These are phyloP conservation scores for Yponomeuta plumbellus DNA, from an alignment of 2,888 invertebrate genomes.

Conservation along the genomic window DNA sequence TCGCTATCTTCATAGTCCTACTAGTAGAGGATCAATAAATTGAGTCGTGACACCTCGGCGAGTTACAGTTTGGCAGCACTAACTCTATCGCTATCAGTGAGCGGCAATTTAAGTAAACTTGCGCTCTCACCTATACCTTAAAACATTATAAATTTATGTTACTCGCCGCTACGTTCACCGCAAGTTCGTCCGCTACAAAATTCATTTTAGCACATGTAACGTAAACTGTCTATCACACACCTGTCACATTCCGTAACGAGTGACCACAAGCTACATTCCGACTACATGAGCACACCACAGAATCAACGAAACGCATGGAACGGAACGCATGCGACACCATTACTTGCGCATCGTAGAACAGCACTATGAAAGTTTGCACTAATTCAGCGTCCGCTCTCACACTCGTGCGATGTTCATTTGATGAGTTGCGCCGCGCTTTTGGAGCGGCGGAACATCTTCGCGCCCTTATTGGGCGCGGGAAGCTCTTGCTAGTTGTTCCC, in stretches of 20 bases:
- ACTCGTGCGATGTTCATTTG: conserved; percentile 47
- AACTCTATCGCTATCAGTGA: conserved; percentile 15
- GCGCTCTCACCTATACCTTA: conserved; percentile 7
- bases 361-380: background rate
- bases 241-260: conserved; percentile 4
- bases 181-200: background rate
- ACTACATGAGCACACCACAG: conserved; percentile 11
- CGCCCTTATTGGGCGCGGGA: conserved; percentile 68
- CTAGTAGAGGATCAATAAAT: conserved; percentile 12
- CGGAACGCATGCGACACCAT: background rate
- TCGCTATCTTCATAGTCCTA: conserved; percentile 44
- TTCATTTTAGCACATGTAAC: background rate
- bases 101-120: background rate
- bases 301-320: background rate
- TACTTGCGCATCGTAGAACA: conserved; percentile 3
- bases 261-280: conserved; percentile 3
- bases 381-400: background rate
- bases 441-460: conserved; percentile 76
- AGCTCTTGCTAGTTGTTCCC: conserved; percentile 73
- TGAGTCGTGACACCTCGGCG: conserved; percentile 7
- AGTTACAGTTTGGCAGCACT: conserved; percentile 18
- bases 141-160: background rate
- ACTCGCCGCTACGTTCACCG: background rate
- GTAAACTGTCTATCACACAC: conserved; percentile 8
- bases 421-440: conserved; percentile 75